These are phyloP conservation scores for Lagocephalus sceleratus DNA, from an alignment of 2,797 vertebrate species.

Conservation along the genomic window DNA sequence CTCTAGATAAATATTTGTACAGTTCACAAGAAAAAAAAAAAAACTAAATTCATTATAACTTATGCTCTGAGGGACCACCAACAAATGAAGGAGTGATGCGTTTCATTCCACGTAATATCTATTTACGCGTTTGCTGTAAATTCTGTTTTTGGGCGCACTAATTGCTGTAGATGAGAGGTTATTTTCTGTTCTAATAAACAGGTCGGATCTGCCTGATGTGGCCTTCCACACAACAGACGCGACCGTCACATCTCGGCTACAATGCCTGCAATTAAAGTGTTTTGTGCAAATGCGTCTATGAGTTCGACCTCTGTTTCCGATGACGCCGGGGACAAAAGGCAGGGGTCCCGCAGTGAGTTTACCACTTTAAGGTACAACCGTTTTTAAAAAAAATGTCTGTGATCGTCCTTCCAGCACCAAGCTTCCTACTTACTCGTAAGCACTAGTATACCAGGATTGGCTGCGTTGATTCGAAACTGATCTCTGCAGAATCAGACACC, in stretches of 20 bases:
- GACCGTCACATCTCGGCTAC: conserved; percentile 57
- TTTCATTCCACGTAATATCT: conserved; percentile 31
- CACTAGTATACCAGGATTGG: conserved; percentile 48
- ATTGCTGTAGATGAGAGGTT: conserved; percentile 46
- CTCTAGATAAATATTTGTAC: conserved; percentile 72
- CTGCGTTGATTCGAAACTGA: conserved; percentile 45
- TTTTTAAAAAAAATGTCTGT: neutral
- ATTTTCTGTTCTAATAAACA: conserved; percentile 37
- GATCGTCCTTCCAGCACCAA: conserved; percentile 37
- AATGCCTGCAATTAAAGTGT: conserved; percentile 75
- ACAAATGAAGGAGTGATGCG: conserved; percentile 24
- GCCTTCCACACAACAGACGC: conserved; percentile 42
- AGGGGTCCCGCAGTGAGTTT: too few relatives aligned
- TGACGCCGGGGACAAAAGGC: too few relatives aligned
- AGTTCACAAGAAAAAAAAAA: conserved; percentile 63
- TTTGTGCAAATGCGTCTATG: conserved; percentile 59
- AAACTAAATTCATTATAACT: conserved; percentile 34
- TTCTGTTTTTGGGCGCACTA: conserved; percentile 35
- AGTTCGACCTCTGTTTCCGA: too few relatives aligned
- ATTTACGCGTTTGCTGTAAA: conserved; percentile 36
- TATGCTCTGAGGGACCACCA: conserved; percentile 33
- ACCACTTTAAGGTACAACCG: neutral
- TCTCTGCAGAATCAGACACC: conserved; percentile 53
- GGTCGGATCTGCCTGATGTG: conserved; percentile 41
- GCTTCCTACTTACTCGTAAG: conserved; percentile 44